Evolutionary conservation across 2,113 vertebrate species (phyloP), one percentile per base, ranked within the genome.

Genomic region (Caloenas nicobarica): DNA sequence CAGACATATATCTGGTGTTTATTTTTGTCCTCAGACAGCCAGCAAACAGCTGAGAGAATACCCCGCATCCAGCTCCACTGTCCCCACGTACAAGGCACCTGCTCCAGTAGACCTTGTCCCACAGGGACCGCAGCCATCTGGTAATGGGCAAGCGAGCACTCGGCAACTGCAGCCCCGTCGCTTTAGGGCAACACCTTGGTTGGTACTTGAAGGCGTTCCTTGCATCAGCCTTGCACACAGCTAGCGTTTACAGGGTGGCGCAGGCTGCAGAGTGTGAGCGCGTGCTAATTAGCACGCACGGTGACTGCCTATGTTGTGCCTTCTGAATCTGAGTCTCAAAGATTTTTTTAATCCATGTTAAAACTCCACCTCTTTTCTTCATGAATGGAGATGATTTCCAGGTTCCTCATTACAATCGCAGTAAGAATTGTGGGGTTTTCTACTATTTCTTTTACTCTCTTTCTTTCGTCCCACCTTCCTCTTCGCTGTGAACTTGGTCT

Each of bases 1-100:
- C 91, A 84, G 56, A 48, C 80, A 8, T 51, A 18, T 36, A 62
- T 81, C 76, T 74, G 56, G 28, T 61, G 50, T 71, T 91, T 95
- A 91, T 86, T 95, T 95, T 93, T 95, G 83, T 80, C 76, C 77
- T 92, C 38, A 13, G 51, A 15, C 58, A 81, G 76, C 53, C 70
- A 83, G 16, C 0, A 36, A 76, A 71, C 89, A 88, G 91, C 91
- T 92, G 91, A 86, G 86, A 66, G 92, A 66, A 33, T 17, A 61
- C 54, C 86, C 86, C 61, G 21, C 56, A 36, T 57, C 34, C 85
- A 68, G 65, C 70, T 69, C 65, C 70, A 16, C 34, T 1, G 3
- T 65, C 40, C 58, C 54, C 17, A 4, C 2, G 2, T 16, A 25
- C 2, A 7, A 80, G 44, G 34, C 48, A 60, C 12, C n/a, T 57